Base-by-base conservation (phyloP, 2,888 invertebrate species). In the Cotesia congregata region DNA sequence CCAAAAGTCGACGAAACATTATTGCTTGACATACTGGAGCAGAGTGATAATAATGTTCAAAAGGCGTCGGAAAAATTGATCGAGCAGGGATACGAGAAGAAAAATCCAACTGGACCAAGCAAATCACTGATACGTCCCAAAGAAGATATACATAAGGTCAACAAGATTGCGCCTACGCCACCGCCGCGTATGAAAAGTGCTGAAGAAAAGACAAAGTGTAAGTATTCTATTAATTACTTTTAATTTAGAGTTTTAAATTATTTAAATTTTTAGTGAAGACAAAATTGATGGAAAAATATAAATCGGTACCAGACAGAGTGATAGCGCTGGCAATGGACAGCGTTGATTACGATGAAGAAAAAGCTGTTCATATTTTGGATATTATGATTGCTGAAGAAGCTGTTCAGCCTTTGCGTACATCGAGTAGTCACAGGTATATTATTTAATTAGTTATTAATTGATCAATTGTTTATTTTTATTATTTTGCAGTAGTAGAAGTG, bases 41-140 rank as follows among this genome's bases (percentile, higher is more conserved):
- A 94, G 88, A 94, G 95, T 83, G 97, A 97, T 84, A 97, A 97
- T 88, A 97, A 97, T 89, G 97, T 97, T 6, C 96, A 96, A 88
- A 95, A 94, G 83, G 95, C 97, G 0, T 95, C 96, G 7, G 96
- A 97, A 83, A 94, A 93, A 81, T 91, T 97, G 9, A 91, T 94
- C 60, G 91, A 93, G 6, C 93, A 96, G 93, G 97, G 97, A 0
- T 97, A 95, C 87, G 91, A 91, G n/a, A 95, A 95, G 86, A 93
- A 94, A 79, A 96, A 95, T 81, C 88, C 87, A 38, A 93, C 93
- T 30, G 91, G 91, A 40, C 90, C 91, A 76, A 91, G 91, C 60
- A 92, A 92, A 87, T 87, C 91, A 12, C 90, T 90, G 50, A 89
- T 90, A 79, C 91, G 91, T 17, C 91, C 91, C 62, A 86, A 89